phyloP scores from a whole-genome alignment of 2,888 invertebrate genomes.

The Tribolium freemani region DNA sequence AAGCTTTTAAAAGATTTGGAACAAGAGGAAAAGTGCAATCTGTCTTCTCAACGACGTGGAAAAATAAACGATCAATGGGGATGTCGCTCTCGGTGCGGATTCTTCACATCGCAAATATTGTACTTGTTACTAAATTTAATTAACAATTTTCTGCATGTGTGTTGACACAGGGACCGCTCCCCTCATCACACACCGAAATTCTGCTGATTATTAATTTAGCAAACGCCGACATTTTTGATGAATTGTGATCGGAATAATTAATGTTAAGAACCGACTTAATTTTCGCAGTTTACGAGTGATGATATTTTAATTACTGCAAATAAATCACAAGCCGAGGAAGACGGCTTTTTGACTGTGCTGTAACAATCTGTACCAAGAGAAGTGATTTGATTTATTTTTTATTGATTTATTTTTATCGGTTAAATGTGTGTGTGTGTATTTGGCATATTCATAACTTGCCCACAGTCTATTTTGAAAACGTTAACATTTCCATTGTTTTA shows the following conservation, averaged over 20 bases:
- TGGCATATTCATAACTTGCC: slow-evolving; percentile 34
- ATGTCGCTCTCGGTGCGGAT: background rate
- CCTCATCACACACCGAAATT: slow-evolving; percentile 17
- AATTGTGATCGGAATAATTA: slow-evolving; percentile 28
- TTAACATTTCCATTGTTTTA: slow-evolving; percentile 37
- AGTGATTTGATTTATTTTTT: background rate
- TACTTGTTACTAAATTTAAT: slow-evolving; percentile 9
- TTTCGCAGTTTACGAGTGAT: slow-evolving; percentile 30
- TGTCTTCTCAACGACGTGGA: slow-evolving; percentile 44
- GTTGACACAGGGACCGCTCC: slow-evolving; percentile 27
- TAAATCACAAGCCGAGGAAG: slow-evolving; percentile 11
- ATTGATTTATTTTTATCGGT: background rate
- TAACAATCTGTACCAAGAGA: background rate
- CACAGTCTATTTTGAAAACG: slow-evolving; percentile 38
- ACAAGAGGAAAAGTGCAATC: slow-evolving; percentile 44
- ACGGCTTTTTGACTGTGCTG: background rate
- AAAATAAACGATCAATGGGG: slow-evolving; percentile 42
- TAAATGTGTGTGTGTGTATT: slow-evolving; percentile 17
- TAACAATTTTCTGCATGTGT: slow-evolving; percentile 15
- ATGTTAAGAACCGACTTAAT: slow-evolving; percentile 28
- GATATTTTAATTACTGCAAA: slow-evolving; percentile 31
- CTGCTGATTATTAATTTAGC: background rate
- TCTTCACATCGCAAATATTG: slow-evolving; percentile 30
- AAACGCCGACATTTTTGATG: slow-evolving; percentile 3
- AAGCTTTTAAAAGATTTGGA: slow-evolving; percentile 43